Evolutionary conservation across 2,113 vertebrate genomes (phyloP).

Genomic region (Cyphomyrus discorhynchus): DNA sequence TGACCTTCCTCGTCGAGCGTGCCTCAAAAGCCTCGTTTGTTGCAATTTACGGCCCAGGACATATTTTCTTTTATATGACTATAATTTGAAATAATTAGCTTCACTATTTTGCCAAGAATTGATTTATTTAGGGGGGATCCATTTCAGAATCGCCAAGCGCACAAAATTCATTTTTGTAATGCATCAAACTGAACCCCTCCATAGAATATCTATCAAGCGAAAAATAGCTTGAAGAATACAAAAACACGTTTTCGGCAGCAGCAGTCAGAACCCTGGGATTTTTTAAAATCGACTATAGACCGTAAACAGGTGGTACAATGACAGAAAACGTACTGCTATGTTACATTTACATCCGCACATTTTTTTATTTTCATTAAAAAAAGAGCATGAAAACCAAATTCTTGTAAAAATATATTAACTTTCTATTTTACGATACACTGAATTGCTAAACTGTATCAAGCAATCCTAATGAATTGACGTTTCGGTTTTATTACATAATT

Average conservation of each 20-base stretch:
- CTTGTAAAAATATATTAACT: not conserved
- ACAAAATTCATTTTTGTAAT: not conserved
- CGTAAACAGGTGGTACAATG: not conserved
- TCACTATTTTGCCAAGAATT: slow-evolving; percentile 3
- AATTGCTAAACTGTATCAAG: not conserved
- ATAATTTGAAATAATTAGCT: not conserved
- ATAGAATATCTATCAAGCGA: not conserved
- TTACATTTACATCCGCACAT: not conserved
- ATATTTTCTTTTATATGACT: not conserved
- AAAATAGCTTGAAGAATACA: not conserved
- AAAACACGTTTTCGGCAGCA: not conserved
- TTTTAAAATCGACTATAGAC: not conserved
- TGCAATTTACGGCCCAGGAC: not conserved
- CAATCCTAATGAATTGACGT: not conserved
- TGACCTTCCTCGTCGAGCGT: not conserved
- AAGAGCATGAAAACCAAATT: not conserved
- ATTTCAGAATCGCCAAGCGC: slow-evolving; percentile 59
- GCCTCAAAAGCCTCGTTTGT: not conserved
- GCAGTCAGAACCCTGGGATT: not conserved
- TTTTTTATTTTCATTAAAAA: not conserved
- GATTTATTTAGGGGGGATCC: not conserved
- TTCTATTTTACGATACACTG: not conserved
- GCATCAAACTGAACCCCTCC: not conserved
- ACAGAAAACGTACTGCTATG: not conserved
- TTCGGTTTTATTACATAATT: not conserved